These are phyloP conservation scores for Tenualosa thibaudeaui DNA, from an alignment of 2,797 vertebrate genomes.

Conservation along the genomic window DNA sequence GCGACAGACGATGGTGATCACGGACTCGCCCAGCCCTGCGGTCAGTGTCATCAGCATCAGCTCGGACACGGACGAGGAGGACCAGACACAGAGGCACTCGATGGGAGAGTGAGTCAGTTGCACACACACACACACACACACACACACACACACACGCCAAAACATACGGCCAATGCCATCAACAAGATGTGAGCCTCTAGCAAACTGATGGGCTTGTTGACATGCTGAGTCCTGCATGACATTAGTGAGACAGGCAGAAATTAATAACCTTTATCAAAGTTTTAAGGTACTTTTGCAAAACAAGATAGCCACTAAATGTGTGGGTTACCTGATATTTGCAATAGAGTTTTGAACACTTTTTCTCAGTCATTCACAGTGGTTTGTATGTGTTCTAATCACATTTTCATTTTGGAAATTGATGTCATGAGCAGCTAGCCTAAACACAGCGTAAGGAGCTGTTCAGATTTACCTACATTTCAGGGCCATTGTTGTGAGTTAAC, in stretches of 20 bases:
- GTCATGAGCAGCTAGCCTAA: background rate
- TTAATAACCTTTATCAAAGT: background rate
- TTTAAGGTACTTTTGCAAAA: background rate
- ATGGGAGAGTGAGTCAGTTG: constrained; percentile 83
- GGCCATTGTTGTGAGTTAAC: background rate
- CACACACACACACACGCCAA: too few relatives aligned
- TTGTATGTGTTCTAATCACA: background rate
- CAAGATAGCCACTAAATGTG: background rate
- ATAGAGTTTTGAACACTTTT: background rate
- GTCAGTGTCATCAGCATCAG: constrained; percentile 96
- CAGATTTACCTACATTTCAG: background rate
- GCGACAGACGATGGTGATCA: constrained; percentile 86
- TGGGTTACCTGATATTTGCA: background rate
- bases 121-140: background rate
- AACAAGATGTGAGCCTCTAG: background rate
- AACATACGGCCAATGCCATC: background rate
- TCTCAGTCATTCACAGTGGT: background rate
- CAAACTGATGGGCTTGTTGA: background rate
- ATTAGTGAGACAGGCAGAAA: background rate
- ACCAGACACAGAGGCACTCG: constrained; percentile 75
- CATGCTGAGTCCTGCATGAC: background rate
- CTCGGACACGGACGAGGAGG: constrained; percentile 87
- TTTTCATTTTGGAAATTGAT: background rate
- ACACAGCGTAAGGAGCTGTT: background rate
- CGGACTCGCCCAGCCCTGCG: constrained; percentile 85